Percentiles rank a stretch among this genome's conserved stretches.
These are phyloP conservation scores for Anguilla rostrata DNA, from an alignment of 2,113 vertebrate genomes.

Conservation along the genomic window DNA sequence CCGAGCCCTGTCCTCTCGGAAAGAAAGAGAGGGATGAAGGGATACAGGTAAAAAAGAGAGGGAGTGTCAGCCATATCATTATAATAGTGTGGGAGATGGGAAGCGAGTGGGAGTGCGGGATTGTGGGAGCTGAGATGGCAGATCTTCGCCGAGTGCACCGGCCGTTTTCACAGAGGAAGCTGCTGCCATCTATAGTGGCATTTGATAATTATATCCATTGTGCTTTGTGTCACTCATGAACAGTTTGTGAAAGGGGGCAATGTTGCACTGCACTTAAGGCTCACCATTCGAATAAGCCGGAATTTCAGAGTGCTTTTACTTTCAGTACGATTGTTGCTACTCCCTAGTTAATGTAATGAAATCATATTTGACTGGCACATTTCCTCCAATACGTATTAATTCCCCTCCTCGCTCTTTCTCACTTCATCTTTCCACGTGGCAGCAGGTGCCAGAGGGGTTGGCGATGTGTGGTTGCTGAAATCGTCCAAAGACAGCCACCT, in stretches of 20 bases:
- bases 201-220: background rate
- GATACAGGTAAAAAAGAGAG: background rate
- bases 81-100: background rate
- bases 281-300: background rate
- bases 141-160: background rate
- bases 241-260: background rate
- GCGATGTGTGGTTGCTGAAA: no score
- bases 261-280: background rate
- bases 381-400: background rate
- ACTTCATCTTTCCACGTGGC: no score
- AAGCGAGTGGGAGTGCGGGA: background rate
- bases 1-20: background rate
- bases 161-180: background rate
- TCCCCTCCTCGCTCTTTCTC: no score
- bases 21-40: background rate
- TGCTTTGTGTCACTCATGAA: background rate
- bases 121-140: background rate
- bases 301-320: background rate
- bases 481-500: no score
- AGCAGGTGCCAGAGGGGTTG: no score
- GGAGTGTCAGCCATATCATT: background rate
- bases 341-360: background rate
- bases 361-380: background rate
- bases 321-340: background rate
- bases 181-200: background rate